Conservation (phyloP, 2,888 invertebrate genomes). For the Apomyelois bistriatella region DNA sequence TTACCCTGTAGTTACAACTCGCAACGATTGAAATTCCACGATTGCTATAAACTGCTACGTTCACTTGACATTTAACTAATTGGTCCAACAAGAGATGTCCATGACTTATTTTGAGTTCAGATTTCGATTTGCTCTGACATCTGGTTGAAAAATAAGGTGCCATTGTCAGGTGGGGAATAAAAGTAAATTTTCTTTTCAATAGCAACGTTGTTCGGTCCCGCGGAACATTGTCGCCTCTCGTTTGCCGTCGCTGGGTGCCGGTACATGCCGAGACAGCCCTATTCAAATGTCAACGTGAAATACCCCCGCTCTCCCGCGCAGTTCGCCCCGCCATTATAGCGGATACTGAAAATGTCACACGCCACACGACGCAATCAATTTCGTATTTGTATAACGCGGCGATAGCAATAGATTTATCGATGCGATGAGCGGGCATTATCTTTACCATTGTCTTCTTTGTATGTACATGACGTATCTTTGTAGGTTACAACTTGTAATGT, state of each 20-base stretch:
- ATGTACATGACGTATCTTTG: not conserved
- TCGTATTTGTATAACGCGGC: conserved; percentile 75
- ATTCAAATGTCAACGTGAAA: conserved; percentile 77
- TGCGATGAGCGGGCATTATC: conserved; percentile 47
- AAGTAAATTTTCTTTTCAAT: conserved; percentile 75
- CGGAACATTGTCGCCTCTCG: conserved; percentile 76
- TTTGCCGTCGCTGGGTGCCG: conserved; percentile 71
- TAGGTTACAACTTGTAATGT: not conserved
- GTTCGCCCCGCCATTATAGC: conserved; percentile 26
- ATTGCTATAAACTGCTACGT: conserved; percentile 7
- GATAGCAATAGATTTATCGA: conserved; percentile 66
- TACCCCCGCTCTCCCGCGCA: conserved; percentile 40
- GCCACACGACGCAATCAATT: conserved; percentile 78
- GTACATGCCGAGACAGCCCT: conserved; percentile 74
- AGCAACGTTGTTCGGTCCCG: conserved; percentile 64
- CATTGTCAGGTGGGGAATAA: conserved; percentile 58
- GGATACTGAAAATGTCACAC: conserved; percentile 73
- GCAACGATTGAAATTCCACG: conserved; percentile 3
- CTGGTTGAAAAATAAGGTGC: conserved; percentile 53
- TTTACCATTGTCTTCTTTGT: conserved; percentile 24
- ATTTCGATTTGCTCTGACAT: conserved; percentile 13
- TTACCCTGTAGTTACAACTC: not conserved
- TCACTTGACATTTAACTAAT: conserved; percentile 12
- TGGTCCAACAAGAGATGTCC: conserved; percentile 8
- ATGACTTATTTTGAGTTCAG: conserved; percentile 7